Percentiles rank a stretch among this genome's conserved stretches.
These are phyloP conservation scores for Actinemys pallida DNA, from an alignment of 2,113 vertebrate species.

Conservation along the genomic window DNA sequence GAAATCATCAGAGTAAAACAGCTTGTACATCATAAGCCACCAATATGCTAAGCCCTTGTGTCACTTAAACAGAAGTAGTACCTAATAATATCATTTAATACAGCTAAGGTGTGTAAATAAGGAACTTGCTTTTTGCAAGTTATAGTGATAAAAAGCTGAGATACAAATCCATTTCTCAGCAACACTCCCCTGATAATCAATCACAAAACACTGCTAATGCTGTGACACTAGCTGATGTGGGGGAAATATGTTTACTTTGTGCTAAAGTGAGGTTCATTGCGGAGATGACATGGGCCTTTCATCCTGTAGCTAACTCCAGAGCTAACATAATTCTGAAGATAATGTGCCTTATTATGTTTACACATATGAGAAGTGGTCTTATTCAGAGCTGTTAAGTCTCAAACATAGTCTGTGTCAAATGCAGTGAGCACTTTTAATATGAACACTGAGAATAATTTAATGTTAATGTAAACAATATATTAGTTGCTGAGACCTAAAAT, in stretches of 20 bases:
- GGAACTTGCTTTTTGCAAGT: conserved; percentile 75
- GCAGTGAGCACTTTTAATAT: neutral
- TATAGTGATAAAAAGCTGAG: conserved; percentile 78
- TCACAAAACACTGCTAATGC: conserved; percentile 73
- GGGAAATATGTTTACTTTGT: conserved; percentile 79
- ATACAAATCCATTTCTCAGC: conserved; percentile 82
- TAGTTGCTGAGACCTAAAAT: neutral
- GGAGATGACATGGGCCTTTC: conserved; percentile 71
- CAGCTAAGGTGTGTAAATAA: conserved; percentile 75
- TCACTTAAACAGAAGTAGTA: conserved; percentile 80
- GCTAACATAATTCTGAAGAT: conserved; percentile 70
- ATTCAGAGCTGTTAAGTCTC: neutral
- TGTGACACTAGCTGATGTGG: conserved; percentile 62
- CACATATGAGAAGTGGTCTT: conserved; percentile 48
- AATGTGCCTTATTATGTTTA: conserved; percentile 73
- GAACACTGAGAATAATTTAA: neutral
- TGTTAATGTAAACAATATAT: neutral
- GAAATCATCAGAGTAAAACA: conserved; percentile 75
- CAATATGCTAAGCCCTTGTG: conserved; percentile 76
- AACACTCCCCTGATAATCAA: conserved; percentile 74
- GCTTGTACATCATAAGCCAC: conserved; percentile 76
- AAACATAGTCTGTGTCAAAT: conserved; percentile 25
- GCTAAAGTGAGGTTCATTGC: conserved; percentile 68
- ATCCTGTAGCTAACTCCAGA: conserved; percentile 70
- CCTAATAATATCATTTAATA: conserved; percentile 84